Evolutionary conservation across 2,797 vertebrate genomes (phyloP), one percentile per base, ranked within the genome.

Genomic region (Neosalanx taihuensis): DNA sequence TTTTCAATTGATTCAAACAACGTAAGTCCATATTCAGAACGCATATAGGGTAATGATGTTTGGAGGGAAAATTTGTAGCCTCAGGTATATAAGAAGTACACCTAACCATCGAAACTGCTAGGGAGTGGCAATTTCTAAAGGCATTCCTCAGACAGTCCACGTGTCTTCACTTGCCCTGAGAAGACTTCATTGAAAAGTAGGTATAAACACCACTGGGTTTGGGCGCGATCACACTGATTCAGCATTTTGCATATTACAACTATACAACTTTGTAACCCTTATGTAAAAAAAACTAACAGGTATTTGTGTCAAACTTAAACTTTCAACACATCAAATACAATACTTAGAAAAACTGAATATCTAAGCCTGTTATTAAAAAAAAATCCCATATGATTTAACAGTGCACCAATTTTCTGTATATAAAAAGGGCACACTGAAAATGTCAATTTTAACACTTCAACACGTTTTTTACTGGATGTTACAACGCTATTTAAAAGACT

Each of bases 111-210:
- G 0, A 69, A n/a, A 7, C 20, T 3, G 63, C 41, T 5, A 60
- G 51, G 67, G 76, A 71, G 79, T 4, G 69, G 64, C 73, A 70
- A n/a, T 41, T 64, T 37, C 60, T 31, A 57, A 33, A 56, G 17
- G 18, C 37, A 84, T 81, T 69, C 73, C 78, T 80, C 56, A 73
- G 58, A 61, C 7, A 18, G 30, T 41, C 29, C 46, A 31, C 2
- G 9, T 88, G 88, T 78, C 77, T 53, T 72, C 69, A 72, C 88
- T 80, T 12, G 88, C 64, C 75, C 29, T 4, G 12, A 5, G 31
- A 15, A 72, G 20, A 41, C 63, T 41, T 41, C 4, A 4, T 46
- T 37, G 23, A n/a, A n/a, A 35, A 65, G 63, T 46, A n/a, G 18
- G 62, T 3, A 7, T 64, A 20, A 18, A 6, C 9, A 12, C 37